These are phyloP conservation scores for Forpus xanthops DNA, from an alignment of 2,797 vertebrate genomes.

Conservation along the genomic window DNA sequence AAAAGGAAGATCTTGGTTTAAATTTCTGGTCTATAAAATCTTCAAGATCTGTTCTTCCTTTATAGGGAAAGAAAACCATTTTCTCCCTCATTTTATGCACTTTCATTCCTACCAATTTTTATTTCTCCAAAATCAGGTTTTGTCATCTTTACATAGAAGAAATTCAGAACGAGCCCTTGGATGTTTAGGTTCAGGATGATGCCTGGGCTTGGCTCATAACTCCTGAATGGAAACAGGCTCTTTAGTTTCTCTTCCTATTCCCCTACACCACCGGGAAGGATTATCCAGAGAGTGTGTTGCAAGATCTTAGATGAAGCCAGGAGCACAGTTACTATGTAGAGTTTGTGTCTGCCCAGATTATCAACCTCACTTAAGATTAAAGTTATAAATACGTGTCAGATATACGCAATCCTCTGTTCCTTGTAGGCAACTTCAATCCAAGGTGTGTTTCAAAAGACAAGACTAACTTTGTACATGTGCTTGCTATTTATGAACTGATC, in stretches of 20 bases:
- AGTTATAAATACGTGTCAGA: background rate
- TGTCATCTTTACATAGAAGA: background rate
- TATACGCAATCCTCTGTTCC: background rate
- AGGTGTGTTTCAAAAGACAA: background rate
- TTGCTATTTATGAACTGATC: background rate
- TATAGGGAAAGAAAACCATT: slow-evolving; percentile 24
- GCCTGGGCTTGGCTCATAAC: background rate
- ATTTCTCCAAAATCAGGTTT: slow-evolving; percentile 32
- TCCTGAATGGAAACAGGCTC: background rate
- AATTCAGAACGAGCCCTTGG: background rate
- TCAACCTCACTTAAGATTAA: background rate
- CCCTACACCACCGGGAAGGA: background rate
- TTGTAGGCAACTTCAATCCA: background rate
- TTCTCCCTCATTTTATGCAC: slow-evolving; percentile 29
- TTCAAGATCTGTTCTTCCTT: slow-evolving; percentile 1
- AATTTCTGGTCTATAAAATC: slow-evolving; percentile 36
- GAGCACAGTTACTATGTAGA: background rate
- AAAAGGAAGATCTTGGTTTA: slow-evolving; percentile 19
- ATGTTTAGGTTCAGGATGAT: background rate
- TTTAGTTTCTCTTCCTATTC: background rate
- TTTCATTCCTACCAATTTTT: background rate
- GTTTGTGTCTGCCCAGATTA: background rate
- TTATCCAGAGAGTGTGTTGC: background rate
- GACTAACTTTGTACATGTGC: background rate
- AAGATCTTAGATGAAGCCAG: background rate